phyloP scores from a whole-genome alignment of 2,797 vertebrate species.

The Loris lydekkerianus region DNA sequence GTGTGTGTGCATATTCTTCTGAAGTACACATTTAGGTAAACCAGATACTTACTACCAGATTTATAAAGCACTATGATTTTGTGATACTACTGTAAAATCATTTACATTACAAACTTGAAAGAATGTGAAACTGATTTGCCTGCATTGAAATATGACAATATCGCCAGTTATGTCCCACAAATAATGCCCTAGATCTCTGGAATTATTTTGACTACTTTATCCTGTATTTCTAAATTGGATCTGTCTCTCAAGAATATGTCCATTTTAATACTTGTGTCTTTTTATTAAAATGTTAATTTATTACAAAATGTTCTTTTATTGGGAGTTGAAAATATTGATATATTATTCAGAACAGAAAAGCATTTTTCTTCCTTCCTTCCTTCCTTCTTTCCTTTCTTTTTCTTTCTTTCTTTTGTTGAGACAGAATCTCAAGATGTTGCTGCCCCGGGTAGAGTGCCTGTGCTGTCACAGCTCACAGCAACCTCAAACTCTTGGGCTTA shows the following conservation, averaged over 20 bases:
- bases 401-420: no score
- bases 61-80: conserved; percentile 29
- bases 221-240: neutral
- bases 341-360: neutral
- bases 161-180: neutral
- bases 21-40: neutral
- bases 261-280: neutral
- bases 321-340: neutral
- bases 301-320: neutral
- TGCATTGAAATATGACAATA: conserved; percentile 18
- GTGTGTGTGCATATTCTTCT: conserved; percentile 12
- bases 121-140: conserved; percentile 1
- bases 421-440: no score
- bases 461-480: no score
- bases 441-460: no score
- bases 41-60: neutral
- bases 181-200: neutral
- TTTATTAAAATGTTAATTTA: neutral
- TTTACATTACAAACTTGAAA: neutral
- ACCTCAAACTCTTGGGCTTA: no score
- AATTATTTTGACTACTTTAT: conserved; percentile 16
- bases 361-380: no score
- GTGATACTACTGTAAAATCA: conserved; percentile 32
- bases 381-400: no score
- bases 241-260: neutral